phyloP scores from a whole-genome alignment of 2,797 vertebrate genomes.

The Tadarida brasiliensis region DNA sequence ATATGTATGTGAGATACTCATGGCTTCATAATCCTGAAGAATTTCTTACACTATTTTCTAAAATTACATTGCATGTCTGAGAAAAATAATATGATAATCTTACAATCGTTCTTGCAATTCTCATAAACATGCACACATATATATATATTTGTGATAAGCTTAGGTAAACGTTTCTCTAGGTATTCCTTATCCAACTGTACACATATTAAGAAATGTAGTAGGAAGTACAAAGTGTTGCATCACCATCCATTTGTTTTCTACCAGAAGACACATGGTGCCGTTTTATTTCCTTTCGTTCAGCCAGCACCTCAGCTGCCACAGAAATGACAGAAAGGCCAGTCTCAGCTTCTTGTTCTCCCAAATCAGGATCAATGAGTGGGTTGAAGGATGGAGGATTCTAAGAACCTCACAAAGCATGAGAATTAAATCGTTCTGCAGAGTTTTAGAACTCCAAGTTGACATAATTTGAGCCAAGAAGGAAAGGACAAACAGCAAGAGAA shows the following conservation, averaged over 20 bases:
- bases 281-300: background rate
- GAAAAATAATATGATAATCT: background rate
- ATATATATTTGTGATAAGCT: background rate
- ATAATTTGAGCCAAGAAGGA: background rate
- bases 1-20: background rate
- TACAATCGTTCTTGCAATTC: background rate
- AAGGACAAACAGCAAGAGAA: background rate
- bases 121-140: background rate
- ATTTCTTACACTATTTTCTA: background rate
- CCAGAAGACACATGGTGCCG: background rate
- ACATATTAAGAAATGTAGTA: background rate
- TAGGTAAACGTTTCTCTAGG: background rate
- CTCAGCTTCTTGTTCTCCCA: background rate
- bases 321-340: background rate
- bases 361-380: background rate
- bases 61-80: background rate
- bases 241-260: background rate
- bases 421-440: rapidly evolving
- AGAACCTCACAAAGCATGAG: background rate
- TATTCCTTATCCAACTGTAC: background rate
- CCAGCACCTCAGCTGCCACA: background rate
- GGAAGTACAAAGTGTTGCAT: background rate
- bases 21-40: background rate
- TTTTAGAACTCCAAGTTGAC: rapidly evolving
- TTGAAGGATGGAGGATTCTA: background rate